Base-by-base conservation (phyloP, 1,140 invertebrate species). In the Halesus radiatus region DNA sequence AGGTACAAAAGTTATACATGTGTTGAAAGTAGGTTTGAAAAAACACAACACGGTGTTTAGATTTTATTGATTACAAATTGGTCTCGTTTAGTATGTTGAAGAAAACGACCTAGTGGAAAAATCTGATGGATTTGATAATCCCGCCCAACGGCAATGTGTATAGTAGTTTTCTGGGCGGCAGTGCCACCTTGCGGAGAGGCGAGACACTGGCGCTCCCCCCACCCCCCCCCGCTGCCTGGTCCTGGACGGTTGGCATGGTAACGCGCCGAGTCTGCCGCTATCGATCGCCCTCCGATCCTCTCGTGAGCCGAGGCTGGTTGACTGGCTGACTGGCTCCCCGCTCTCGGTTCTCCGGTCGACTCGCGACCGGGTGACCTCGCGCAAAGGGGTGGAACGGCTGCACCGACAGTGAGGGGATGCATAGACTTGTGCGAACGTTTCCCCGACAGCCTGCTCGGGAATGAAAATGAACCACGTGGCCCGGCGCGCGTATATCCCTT, bases 191-290 rank as follows among this genome's bases (percentile, higher is more conserved):
- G 54, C 78, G 78, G 78, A 70, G 20, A 58, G 53, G n/a, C 18
- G 68, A 66, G 76, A 53, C 52, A 74, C 52, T 32, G 22, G 20
- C 72, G 58, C 23, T 15, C 29, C 73, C 18, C 45, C 20, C 60
- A 3, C 76, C 76, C 45, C 45, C 37, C 32, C 45, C 22, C 18
- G 8, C 37, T 8, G 8, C 7, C 37, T 45, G 37, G 37, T 26
- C 76, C 58, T 50, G 78, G 78, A 23, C 78, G 68, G 81, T 83
- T 64, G 56, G 76, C 79, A 83, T 83, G 81, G 81, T 16, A 23
- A 83, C 81, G 76, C 66, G 23, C n/a, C 74, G 81, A 83, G 81
- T 83, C 81, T 83, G 81, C 78, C 81, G 50, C 58, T 83, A 83
- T 83, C 81, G 81, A 83, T 83, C 81, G 52, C 1, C 37, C 70